Evolutionary conservation across 2,888 invertebrate species (phyloP).

Genomic region (Andricus quercusramuli): DNA sequence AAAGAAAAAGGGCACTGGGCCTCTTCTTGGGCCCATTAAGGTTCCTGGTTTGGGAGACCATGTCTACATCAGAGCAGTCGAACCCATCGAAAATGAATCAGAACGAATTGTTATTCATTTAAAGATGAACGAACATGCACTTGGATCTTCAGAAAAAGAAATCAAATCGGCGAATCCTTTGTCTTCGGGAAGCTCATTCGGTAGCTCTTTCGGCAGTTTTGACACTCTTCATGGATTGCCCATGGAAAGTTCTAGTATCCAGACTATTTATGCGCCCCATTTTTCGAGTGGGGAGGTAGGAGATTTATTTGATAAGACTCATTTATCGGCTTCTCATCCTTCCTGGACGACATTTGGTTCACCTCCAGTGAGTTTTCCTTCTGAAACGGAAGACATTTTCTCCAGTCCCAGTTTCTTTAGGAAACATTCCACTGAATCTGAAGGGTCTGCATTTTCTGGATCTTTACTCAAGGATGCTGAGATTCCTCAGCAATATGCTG

Average conservation of each 20-base stretch:
- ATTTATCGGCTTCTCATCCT: not conserved
- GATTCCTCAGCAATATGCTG: not conserved
- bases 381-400: not conserved
- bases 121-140: slow-evolving; percentile 46
- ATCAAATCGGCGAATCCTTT: slow-evolving; percentile 23
- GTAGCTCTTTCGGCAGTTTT: not conserved
- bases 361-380: not conserved
- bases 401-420: slow-evolving; percentile 20
- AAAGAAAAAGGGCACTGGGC: slow-evolving; percentile 52
- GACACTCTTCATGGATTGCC: slow-evolving; percentile 3
- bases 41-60: slow-evolving; percentile 64
- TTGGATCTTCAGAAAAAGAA: not conserved
- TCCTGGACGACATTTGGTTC: not conserved
- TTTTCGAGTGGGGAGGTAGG: not conserved
- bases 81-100: slow-evolving; percentile 54
- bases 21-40: slow-evolving; percentile 65
- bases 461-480: not conserved
- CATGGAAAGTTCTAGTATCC: not conserved
- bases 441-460: not conserved
- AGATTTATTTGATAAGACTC: slow-evolving; percentile 15
- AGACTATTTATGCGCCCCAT: slow-evolving; percentile 3
- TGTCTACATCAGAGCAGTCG: slow-evolving; percentile 64
- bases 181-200: not conserved
- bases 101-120: slow-evolving; percentile 64
- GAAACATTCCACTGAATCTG: slow-evolving; percentile 20